Conservation (phyloP, 2,113 vertebrate genomes). For the Physeter macrocephalus region DNA sequence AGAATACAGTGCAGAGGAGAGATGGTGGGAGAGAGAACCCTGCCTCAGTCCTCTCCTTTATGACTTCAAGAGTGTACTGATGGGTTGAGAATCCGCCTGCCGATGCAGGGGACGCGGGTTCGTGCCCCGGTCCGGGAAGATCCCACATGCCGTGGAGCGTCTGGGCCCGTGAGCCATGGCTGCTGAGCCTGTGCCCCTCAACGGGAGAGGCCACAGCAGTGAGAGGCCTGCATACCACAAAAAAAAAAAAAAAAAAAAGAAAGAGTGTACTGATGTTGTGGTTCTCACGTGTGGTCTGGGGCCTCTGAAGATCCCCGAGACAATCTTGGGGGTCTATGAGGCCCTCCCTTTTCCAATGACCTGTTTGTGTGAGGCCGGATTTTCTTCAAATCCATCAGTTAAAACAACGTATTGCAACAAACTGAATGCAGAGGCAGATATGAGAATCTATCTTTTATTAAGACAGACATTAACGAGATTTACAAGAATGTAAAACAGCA, state of each 20-base stretch:
- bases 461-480: neutral
- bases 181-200: too few species aligned
- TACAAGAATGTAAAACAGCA: neutral
- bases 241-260: too few species aligned
- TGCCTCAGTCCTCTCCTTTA: neutral
- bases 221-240: too few species aligned
- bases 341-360: neutral
- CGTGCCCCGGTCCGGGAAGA: too few species aligned
- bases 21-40: neutral
- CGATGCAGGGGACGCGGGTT: too few species aligned
- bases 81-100: too few species aligned
- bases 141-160: too few species aligned
- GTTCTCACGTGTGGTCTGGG: neutral
- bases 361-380: neutral
- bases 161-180: too few species aligned
- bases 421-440: neutral
- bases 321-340: neutral
- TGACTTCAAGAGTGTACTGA: neutral
- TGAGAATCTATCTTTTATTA: neutral
- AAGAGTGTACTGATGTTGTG: accelerated
- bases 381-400: neutral
- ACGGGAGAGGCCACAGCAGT: too few species aligned
- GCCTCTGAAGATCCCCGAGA: neutral
- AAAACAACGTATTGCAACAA: neutral
- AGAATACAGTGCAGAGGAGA: neutral